Evolutionary conservation across 2,888 invertebrate genomes (phyloP), one percentile per base, ranked within the genome.

Genomic region (Drosophila stalkeri): DNA sequence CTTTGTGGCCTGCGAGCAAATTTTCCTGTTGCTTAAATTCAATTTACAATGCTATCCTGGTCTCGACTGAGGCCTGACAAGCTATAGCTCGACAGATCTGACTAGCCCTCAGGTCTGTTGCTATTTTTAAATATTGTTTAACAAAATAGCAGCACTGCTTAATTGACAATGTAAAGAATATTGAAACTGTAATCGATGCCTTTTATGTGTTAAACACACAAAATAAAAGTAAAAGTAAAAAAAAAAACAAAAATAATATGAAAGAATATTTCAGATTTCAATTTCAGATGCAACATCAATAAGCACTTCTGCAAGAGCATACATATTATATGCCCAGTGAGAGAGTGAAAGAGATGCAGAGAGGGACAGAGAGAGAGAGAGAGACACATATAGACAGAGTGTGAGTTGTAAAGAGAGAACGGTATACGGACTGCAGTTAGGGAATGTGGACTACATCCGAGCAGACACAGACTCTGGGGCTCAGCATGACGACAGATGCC

Each of bases 231-330:
- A 57, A 54, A 60, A 49, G n/a, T n/a, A n/a, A n/a, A 33, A 44
- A 8, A 44, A n/a, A 35, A n/a, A 7, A 16, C 16, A 43, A 63
- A 56, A 56, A 55, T 43, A 16, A 70, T n/a, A 20, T 39, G 16
- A 55, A 52, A 59, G 35, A 78, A 80, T 65, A 55, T 61, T 73
- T 23, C 72, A 83, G 85, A 86, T 86, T 86, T 84, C 90, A 90
- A 86, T 86, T 86, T 89, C 87, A 90, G 90, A 86, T 86, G 87
- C 90, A 75, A 86, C 90, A 90, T 89, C 89, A 85, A 85, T 89
- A 90, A 89, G 90, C 85, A 89, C 90, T 90, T 67, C 18, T 83
- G 67, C 82, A 68, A 73, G 65, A 72, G 75, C 89, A 90, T 89
- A 85, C 89, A 85, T 86, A 90, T 90, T 72, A 86, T 86, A 83